Conservation (phyloP, 2,888 invertebrate species). For the Parelbella ahira region DNA sequence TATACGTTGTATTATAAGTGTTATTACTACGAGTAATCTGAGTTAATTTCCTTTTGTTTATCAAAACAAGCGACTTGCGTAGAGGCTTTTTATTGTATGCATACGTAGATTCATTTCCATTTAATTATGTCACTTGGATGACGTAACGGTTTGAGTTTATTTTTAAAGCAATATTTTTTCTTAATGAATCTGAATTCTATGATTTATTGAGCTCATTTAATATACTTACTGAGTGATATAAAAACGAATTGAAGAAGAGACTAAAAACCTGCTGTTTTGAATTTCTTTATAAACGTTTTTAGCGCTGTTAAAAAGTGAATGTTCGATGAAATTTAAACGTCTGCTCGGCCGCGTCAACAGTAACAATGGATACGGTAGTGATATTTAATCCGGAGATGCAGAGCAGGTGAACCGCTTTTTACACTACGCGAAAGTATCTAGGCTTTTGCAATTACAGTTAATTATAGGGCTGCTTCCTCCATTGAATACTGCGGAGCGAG, state of each 20-base stretch:
- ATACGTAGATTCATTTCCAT: no score
- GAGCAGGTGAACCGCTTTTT: constrained; percentile 68
- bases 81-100: no score
- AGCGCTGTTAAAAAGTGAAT: neutral
- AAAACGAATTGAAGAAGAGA: no score
- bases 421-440: constrained; percentile 61
- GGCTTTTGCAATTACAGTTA: constrained; percentile 50
- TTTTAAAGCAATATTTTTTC: no score
- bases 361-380: constrained; percentile 40
- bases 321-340: neutral
- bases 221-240: no score
- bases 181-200: no score
- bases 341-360: constrained; percentile 23
- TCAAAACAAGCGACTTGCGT: constrained; percentile 10
- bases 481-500: no score
- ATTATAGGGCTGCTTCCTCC: constrained; percentile 63
- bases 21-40: constrained; percentile 2
- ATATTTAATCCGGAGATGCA: constrained; percentile 48
- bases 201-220: no score
- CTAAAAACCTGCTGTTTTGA: no score
- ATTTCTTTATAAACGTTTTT: no score
- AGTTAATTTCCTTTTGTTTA: constrained; percentile 3
- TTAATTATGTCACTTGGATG: no score
- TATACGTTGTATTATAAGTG: neutral
- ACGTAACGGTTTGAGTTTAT: no score